Evolutionary conservation across 2,888 invertebrate species (phyloP).

Genomic region (Pollenia griseotomentosa): DNA sequence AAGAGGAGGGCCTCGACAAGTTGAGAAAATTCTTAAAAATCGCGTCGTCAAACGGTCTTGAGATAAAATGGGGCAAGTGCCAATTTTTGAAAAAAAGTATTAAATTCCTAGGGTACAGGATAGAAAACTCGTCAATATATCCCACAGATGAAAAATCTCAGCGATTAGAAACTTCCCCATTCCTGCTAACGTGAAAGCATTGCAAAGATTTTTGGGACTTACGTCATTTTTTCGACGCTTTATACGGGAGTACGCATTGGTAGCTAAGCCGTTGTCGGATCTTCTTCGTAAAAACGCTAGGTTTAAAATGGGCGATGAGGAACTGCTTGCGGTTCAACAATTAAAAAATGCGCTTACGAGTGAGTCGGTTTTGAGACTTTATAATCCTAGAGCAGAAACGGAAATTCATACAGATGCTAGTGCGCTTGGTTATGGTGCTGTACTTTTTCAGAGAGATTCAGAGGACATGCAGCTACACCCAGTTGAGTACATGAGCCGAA

Average conservation of each 20-base stretch:
- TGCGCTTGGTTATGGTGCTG: slow-evolving; percentile 72
- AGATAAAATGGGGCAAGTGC: slow-evolving; percentile 60
- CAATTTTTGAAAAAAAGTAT: slow-evolving; percentile 46
- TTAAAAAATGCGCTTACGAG: slow-evolving; percentile 61
- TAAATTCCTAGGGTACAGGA: slow-evolving; percentile 42
- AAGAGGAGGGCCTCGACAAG: slow-evolving; percentile 47
- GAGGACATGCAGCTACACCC: slow-evolving; percentile 35
- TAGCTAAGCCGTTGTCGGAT: slow-evolving; percentile 57
- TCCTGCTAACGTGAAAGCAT: slow-evolving; percentile 49
- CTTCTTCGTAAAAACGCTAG: slow-evolving; percentile 70
- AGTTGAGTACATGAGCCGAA: slow-evolving; percentile 61
- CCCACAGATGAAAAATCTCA: slow-evolving; percentile 56
- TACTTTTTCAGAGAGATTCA: slow-evolving; percentile 69
- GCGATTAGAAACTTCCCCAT: slow-evolving; percentile 63
- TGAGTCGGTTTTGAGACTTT: slow-evolving; percentile 69
- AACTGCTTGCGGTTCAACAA: slow-evolving; percentile 63
- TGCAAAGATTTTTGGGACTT: slow-evolving; percentile 68
- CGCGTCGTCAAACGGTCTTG: slow-evolving; percentile 37
- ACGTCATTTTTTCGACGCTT: slow-evolving; percentile 72
- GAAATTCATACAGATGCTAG: slow-evolving; percentile 75
- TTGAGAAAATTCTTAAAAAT: slow-evolving; percentile 4
- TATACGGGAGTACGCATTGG: slow-evolving; percentile 32
- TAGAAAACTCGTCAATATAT: slow-evolving; percentile 24
- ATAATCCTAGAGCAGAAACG: slow-evolving; percentile 63
- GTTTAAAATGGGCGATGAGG: slow-evolving; percentile 47